These are phyloP conservation scores for Cyanoramphus novaezelandiae DNA, from an alignment of 2,113 vertebrate genomes.

Conservation along the genomic window DNA sequence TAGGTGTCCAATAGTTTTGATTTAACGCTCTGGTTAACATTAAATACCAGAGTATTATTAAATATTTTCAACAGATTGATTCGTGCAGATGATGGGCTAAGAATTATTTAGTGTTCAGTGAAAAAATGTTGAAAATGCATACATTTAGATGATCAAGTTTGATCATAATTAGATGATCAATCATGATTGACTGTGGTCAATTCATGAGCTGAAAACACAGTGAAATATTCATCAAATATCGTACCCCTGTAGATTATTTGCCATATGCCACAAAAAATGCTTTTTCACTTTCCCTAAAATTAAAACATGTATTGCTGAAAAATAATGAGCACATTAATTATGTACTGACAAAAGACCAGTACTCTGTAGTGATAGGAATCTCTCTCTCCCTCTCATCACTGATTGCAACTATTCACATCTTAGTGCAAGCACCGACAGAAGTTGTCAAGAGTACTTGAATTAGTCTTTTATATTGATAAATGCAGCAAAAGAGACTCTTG, in stretches of 20 bases:
- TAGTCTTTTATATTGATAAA: not conserved
- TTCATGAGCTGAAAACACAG: not conserved
- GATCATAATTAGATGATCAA: not conserved
- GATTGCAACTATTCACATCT: conserved; percentile 32
- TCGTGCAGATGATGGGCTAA: not conserved
- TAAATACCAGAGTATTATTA: not conserved
- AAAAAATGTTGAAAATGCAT: not conserved
- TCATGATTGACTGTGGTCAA: not conserved
- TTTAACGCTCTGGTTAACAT: not conserved
- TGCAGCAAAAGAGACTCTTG: not conserved
- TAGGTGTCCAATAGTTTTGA: not conserved
- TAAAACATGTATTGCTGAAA: not conserved
- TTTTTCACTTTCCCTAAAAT: not conserved
- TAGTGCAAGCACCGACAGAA: not conserved
- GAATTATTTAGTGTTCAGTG: not conserved
- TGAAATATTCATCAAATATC: not conserved
- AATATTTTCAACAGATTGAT: not conserved
- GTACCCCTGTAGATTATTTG: not conserved
- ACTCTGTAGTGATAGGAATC: not conserved
- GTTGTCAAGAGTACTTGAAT: conserved; percentile 8
- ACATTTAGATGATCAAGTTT: not conserved
- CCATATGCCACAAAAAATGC: not conserved
- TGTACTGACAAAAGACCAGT: not conserved
- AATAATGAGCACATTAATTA: not conserved
- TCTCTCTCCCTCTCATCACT: not conserved